Evolutionary conservation across 2,113 vertebrate genomes (phyloP).

Genomic region (Brienomyrus brachyistius): DNA sequence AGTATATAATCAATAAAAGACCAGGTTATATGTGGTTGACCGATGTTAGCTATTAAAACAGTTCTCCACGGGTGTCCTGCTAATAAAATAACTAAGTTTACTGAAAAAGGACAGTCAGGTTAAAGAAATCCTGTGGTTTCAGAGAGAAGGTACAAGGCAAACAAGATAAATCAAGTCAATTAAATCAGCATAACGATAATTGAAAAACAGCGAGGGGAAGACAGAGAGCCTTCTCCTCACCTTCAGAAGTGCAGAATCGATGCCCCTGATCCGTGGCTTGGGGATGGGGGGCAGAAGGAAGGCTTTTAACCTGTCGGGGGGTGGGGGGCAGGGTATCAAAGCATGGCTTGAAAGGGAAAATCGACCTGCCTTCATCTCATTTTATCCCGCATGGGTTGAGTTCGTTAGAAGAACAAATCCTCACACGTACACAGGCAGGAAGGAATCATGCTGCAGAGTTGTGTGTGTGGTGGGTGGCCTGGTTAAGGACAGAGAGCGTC

Average conservation of each 20-base stretch:
- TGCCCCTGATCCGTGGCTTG: conserved; percentile 28
- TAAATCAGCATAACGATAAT: background rate
- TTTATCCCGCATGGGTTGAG: background rate
- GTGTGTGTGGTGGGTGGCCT: background rate
- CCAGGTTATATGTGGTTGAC: background rate
- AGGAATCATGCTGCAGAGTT: background rate
- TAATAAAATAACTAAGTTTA: background rate
- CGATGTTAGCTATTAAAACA: background rate
- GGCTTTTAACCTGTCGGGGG: conserved; percentile 20
- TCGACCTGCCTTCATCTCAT: background rate
- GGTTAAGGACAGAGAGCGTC: background rate
- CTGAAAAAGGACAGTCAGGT: too few relatives aligned
- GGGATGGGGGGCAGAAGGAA: conserved; percentile 25
- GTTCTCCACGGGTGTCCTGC: background rate
- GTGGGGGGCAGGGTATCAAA: conserved; percentile 6
- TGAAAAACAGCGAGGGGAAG: background rate
- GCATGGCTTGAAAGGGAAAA: background rate
- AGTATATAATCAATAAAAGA: background rate
- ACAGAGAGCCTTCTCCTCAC: conserved; percentile 3
- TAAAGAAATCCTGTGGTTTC: background rate
- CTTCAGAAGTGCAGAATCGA: conserved; percentile 24
- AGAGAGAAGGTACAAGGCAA: background rate
- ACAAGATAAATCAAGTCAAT: background rate
- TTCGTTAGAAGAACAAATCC: conserved; percentile 17
- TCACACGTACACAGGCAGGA: conserved; percentile 5